A percentile compares a stretch with the other conserved stretches of the same genome.
Evolutionary conservation across 2,888 invertebrate genomes (phyloP).

Genomic region (Dendrolimus pini): DNA sequence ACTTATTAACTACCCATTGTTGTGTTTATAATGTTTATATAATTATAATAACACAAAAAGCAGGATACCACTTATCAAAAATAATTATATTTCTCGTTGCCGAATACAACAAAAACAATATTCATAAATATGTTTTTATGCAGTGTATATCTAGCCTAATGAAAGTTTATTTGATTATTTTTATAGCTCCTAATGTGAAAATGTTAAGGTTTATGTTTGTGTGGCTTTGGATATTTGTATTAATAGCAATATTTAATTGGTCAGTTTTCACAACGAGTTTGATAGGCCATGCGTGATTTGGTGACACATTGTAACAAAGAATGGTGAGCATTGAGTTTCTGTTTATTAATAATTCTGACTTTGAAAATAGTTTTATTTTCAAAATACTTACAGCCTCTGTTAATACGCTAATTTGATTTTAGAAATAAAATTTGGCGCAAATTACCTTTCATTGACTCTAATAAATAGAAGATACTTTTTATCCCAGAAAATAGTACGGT

Average conservation of each 20-base stretch:
- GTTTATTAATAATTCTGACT: not conserved
- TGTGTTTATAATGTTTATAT: no score
- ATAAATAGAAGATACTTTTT: no score
- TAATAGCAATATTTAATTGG: slow-evolving; percentile 36
- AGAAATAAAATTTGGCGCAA: no score
- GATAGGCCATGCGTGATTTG: slow-evolving; percentile 37
- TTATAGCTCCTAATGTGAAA: not conserved
- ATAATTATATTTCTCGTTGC: no score
- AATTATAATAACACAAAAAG: no score
- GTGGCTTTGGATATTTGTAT: slow-evolving; percentile 8
- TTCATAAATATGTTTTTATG: not conserved
- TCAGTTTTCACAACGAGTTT: slow-evolving; percentile 42
- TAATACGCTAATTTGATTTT: no score
- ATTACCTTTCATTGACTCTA: no score
- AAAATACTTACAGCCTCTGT: no score
- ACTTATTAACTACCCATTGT: no score
- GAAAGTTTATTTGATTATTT: slow-evolving; percentile 12
- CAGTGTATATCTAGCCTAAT: not conserved
- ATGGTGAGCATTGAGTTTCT: slow-evolving; percentile 1
- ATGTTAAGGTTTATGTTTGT: slow-evolving; percentile 19
- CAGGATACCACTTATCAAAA: no score
- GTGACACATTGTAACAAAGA: slow-evolving; percentile 22
- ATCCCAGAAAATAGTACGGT: no score
- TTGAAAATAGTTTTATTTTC: no score
- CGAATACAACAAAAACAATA: not conserved